phyloP scores from a whole-genome alignment of 2,113 vertebrate genomes.

The Cephalopterus ornatus region DNA sequence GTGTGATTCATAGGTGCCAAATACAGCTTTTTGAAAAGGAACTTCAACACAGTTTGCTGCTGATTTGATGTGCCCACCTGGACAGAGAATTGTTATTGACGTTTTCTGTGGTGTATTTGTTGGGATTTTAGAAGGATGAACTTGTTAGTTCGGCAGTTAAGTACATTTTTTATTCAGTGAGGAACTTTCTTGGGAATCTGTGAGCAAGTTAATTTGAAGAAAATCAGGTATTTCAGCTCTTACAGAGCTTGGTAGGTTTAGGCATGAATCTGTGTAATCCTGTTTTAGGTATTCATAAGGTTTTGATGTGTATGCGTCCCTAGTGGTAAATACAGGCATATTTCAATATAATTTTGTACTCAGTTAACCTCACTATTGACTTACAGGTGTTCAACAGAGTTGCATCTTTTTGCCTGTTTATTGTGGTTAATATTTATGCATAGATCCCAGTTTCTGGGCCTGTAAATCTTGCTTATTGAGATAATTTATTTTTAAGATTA shows the following conservation, averaged over 20 bases:
- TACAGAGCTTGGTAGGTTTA: background rate
- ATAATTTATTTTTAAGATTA: background rate
- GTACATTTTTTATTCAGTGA: background rate
- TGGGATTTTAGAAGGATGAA: background rate
- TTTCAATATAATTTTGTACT: constrained; percentile 41
- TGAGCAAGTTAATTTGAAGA: background rate
- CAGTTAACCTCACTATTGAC: constrained; percentile 26
- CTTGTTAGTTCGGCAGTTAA: background rate
- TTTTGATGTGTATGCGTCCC: background rate
- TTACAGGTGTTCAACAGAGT: background rate
- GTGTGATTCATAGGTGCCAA: background rate
- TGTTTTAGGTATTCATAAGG: background rate
- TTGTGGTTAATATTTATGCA: background rate
- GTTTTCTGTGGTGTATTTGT: background rate
- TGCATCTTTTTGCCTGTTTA: background rate
- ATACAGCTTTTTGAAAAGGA: background rate
- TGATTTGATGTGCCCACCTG: background rate
- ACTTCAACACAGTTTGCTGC: background rate
- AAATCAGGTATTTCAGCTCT: background rate
- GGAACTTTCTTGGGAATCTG: background rate
- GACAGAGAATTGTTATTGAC: background rate
- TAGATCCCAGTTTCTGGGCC: background rate
- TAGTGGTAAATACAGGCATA: background rate
- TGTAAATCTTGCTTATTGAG: background rate
- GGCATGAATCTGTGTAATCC: background rate